Conservation (phyloP, 2,888 invertebrate genomes). For the Tyria jacobaeae region DNA sequence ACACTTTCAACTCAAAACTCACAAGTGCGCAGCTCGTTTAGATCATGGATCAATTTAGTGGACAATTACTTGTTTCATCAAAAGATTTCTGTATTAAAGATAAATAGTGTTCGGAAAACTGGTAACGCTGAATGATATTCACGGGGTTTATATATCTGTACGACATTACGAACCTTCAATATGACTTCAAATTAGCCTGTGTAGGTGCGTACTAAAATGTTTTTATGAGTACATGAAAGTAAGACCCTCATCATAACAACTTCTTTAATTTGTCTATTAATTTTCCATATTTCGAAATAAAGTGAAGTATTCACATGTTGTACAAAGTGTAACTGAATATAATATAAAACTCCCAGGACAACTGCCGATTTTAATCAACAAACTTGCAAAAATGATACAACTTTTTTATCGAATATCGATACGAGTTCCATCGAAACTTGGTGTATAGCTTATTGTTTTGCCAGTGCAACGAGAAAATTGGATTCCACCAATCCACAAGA, state of each 20-base stretch:
- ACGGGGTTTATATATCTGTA: too few relatives aligned
- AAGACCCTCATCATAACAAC: not conserved
- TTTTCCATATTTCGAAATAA: not conserved
- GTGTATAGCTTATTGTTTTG: conserved; percentile 60
- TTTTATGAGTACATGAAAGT: too few relatives aligned
- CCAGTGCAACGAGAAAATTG: conserved; percentile 61
- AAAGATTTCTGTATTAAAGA: too few relatives aligned
- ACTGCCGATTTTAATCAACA: conserved; percentile 36
- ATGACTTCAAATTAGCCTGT: too few relatives aligned
- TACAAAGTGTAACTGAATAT: not conserved
- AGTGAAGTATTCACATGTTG: not conserved
- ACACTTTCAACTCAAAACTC: too few relatives aligned
- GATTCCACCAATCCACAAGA: conserved; percentile 62
- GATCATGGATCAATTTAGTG: too few relatives aligned
- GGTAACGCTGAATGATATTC: too few relatives aligned
- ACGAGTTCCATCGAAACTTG: conserved; percentile 52
- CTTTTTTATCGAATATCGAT: conserved; percentile 49
- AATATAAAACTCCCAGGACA: not conserved
- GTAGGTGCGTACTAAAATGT: too few relatives aligned
- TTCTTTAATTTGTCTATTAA: not conserved
- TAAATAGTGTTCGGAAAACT: too few relatives aligned
- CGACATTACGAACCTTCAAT: too few relatives aligned
- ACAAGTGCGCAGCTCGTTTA: too few relatives aligned
- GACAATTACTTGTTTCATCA: too few relatives aligned
- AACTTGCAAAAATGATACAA: conserved; percentile 31